Evolutionary conservation across 2,113 vertebrate genomes (phyloP).

Genomic region (Mesembrinibis cayennensis): DNA sequence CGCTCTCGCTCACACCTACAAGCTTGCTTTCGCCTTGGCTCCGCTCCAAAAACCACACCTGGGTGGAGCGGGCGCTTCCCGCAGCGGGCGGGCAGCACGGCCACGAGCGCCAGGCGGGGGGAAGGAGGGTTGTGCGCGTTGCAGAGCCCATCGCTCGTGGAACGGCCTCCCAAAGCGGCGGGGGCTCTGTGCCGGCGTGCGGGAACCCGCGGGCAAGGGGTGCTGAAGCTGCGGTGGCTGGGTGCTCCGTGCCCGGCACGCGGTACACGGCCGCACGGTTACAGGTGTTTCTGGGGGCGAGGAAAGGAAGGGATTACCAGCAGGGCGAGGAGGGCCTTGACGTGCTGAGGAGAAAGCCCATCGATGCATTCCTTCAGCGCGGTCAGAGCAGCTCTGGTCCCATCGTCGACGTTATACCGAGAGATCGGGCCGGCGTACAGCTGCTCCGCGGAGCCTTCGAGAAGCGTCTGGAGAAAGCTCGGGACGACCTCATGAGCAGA

Average conservation of each 20-base stretch:
- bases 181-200: too few relatives aligned
- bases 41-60: background rate
- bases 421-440: background rate
- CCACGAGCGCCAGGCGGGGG: too few relatives aligned
- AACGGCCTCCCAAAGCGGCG: rapidly evolving
- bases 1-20: background rate
- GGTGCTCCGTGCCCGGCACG: background rate
- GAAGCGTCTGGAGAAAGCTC: background rate
- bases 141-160: background rate
- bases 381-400: background rate
- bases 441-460: background rate
- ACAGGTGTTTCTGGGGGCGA: rapidly evolving
- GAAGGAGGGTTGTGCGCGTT: too few relatives aligned
- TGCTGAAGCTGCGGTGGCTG: background rate
- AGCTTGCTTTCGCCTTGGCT: background rate
- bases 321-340: background rate
- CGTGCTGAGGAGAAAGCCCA: background rate
- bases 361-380: background rate
- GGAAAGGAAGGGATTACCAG: background rate
- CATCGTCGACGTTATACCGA: rapidly evolving
- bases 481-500: background rate
- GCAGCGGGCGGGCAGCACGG: too few relatives aligned
- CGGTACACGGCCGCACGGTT: background rate
- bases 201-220: background rate
- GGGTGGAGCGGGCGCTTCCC: background rate